These are phyloP conservation scores for Ophioderma brevispina DNA, from an alignment of 35 echinoderm and acorn worm genomes.

Conservation along the genomic window DNA sequence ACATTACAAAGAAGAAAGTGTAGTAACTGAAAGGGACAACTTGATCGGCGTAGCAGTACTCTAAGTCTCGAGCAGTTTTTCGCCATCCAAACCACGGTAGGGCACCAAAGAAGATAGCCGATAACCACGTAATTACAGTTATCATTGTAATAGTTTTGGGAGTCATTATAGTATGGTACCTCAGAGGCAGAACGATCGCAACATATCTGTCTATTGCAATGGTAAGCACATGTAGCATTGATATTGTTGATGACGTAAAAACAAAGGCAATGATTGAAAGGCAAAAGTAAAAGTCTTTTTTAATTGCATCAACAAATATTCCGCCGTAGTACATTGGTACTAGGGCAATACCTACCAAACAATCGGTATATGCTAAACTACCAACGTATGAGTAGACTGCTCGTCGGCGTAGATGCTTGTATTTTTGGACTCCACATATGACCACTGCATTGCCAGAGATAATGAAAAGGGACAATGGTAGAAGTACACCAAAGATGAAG, in stretches of 20 bases:
- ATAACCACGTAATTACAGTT: not conserved
- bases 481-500: slow-evolving; percentile 12
- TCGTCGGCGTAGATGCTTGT: not conserved
- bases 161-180: slow-evolving; percentile 7
- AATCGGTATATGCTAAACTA: slow-evolving; percentile 6
- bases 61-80: not conserved
- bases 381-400: not conserved
- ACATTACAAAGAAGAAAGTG: not conserved
- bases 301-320: not conserved
- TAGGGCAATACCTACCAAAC: not conserved
- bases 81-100: slow-evolving; percentile 15
- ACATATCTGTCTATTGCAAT: slow-evolving; percentile 3
- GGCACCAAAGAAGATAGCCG: not conserved
- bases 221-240: slow-evolving; percentile 14
- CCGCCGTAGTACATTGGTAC: slow-evolving; percentile 16
- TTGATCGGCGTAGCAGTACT: slow-evolving; percentile 26
- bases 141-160: not conserved
- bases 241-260: not conserved
- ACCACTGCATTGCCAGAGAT: not conserved
- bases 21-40: slow-evolving; percentile 10
- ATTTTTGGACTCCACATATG: not conserved
- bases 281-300: slow-evolving; percentile 15
- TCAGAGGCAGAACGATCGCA: not conserved
- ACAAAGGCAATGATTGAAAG: not conserved
- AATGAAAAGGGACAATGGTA: slow-evolving; percentile 21